Evolutionary conservation across 1,140 invertebrate genomes (phyloP).

Genomic region (Solen grandis): DNA sequence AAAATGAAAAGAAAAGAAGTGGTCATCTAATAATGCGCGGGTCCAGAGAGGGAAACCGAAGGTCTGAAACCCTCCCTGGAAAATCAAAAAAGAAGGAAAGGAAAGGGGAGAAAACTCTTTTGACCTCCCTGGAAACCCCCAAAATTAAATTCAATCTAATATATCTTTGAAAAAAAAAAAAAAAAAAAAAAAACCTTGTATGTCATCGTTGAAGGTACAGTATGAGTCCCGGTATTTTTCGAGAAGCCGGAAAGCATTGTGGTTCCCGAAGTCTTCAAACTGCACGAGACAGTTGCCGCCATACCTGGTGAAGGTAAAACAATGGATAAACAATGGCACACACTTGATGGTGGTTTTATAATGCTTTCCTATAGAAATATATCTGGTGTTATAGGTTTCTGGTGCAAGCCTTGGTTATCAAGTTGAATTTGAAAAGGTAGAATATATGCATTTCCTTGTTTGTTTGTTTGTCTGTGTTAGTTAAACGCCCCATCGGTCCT

Average conservation of each 20-base stretch:
- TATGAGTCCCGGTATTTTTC: conserved; percentile 79
- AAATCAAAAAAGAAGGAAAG: too few species aligned
- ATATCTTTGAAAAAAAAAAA: too few species aligned
- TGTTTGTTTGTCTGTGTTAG: background rate
- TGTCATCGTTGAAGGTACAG: conserved; percentile 81
- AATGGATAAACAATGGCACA: background rate
- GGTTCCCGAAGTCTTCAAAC: conserved; percentile 81
- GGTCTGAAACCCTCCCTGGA: too few species aligned
- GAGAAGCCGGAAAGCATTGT: conserved; percentile 79
- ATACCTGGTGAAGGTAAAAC: too few species aligned
- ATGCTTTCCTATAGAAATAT: background rate
- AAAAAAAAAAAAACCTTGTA: too few species aligned
- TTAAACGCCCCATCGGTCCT: background rate
- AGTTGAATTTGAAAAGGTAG: background rate
- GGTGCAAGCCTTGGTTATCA: background rate
- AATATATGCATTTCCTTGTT: background rate
- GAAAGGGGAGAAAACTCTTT: too few species aligned
- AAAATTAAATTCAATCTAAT: too few species aligned
- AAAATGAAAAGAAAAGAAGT: too few species aligned
- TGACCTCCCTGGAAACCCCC: too few species aligned
- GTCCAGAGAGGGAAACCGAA: too few species aligned
- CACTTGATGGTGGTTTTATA: background rate
- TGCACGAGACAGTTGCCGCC: conserved; percentile 77
- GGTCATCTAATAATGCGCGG: too few species aligned
- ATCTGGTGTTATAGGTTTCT: background rate